Percentiles rank a stretch among this genome's conserved stretches.
phyloP scores from a whole-genome alignment of 2,797 vertebrate genomes.

The Neosilurus hyrtlii region DNA sequence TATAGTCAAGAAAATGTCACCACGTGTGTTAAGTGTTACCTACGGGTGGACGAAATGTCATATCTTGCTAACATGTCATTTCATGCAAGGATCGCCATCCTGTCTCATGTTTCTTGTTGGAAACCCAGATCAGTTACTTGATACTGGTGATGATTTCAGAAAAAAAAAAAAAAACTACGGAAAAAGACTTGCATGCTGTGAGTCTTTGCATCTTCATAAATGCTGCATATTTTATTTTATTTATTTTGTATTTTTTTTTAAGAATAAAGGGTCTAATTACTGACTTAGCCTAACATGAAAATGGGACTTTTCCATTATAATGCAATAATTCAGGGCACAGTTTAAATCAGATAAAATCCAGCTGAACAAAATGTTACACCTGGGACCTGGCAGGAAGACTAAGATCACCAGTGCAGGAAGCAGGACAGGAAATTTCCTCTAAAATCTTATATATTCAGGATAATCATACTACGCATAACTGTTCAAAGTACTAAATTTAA shows the following conservation, averaged over 20 bases:
- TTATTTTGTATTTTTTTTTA: too few relatives aligned
- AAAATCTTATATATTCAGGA: slow-evolving; percentile 21
- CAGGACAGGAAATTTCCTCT: slow-evolving; percentile 35
- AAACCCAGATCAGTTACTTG: not conserved
- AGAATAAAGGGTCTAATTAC: not conserved
- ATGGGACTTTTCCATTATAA: not conserved
- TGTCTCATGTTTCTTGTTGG: not conserved
- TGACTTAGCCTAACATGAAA: not conserved
- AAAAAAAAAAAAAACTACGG: not conserved
- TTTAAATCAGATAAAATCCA: not conserved
- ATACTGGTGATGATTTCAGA: not conserved
- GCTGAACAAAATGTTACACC: not conserved
- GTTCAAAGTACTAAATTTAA: slow-evolving; percentile 41
- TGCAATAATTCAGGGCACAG: not conserved
- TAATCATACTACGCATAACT: slow-evolving; percentile 26
- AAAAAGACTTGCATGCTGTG: not conserved
- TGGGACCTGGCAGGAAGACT: slow-evolving; percentile 17
- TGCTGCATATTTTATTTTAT: not conserved
- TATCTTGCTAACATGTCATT: not conserved
- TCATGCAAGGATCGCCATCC: not conserved
- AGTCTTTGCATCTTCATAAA: not conserved
- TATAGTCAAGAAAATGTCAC: not conserved
- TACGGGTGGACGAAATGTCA: not conserved
- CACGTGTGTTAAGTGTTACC: not conserved
- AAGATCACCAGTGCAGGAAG: slow-evolving; percentile 26